Conservation (phyloP, 2,797 vertebrate genomes). For the Danio choprae region DNA sequence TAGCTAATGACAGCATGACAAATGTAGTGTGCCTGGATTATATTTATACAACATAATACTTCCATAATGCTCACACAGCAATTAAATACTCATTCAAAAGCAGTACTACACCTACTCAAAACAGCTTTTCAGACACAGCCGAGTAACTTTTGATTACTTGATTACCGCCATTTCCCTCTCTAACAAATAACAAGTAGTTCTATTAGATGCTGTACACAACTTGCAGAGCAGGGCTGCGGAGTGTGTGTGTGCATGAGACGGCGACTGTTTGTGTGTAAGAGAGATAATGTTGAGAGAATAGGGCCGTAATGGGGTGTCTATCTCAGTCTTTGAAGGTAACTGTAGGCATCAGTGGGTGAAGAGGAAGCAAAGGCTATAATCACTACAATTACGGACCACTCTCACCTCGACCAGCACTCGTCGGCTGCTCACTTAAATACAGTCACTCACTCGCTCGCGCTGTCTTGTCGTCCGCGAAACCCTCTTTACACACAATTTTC, state of each 20-base stretch:
- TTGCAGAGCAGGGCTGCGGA: not conserved
- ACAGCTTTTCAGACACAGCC: not conserved
- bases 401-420: constrained; percentile 35
- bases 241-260: not conserved
- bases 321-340: constrained; percentile 50
- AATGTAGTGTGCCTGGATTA: not conserved
- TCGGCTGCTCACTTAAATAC: constrained; percentile 40
- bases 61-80: not conserved
- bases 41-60: not conserved
- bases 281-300: constrained; percentile 45
- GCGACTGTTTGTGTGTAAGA: constrained; percentile 5
- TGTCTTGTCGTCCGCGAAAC: constrained; percentile 3
- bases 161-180: not conserved
- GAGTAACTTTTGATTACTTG: not conserved
- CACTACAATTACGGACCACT: constrained; percentile 53
- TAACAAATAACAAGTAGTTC: not conserved
- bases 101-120: not conserved
- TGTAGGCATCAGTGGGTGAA: constrained; percentile 56
- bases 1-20: not conserved
- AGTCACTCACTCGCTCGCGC: constrained; percentile 27
- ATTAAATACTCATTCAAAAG: not conserved
- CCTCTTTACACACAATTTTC: constrained; percentile 17
- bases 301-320: constrained; percentile 52
- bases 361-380: constrained; percentile 77
- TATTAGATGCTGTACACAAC: constrained; percentile 1